Evolutionary conservation across 2,113 vertebrate species (phyloP), one percentile per base, ranked within the genome.

Genomic region (Athene noctua): DNA sequence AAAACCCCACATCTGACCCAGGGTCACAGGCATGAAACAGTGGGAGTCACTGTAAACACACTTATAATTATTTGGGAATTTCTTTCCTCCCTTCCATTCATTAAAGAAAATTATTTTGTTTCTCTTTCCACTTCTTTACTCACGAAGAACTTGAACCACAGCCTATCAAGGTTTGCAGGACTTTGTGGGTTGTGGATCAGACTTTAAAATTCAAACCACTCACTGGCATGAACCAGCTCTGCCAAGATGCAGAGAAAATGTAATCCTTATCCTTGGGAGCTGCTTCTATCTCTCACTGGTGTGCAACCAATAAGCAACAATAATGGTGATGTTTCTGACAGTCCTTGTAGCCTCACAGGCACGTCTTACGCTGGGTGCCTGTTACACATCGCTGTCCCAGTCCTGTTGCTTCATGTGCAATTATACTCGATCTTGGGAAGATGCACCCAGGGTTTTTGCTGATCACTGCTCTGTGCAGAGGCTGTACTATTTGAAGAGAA

Each of bases 31-130:
- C 86, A 58, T 89, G 49, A 91, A 97, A 84, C 89, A 92, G 95
- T 91, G 88, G 73, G 92, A 96, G 89, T 85, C 88, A 77, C 84
- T 90, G 86, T 93, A 92, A 97, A 92, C 91, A 95, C 23, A 4
- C 70, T 75, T 90, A 75, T 36, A 95, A 94, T 95, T 92, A 89
- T 97, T 97, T 73, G 78, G 86, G 92, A 97, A 94, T 89, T 92
- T 91, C 82, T 93, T 82, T 49, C 49, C 66, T 80, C 63, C 51
- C 51, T 61, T 81, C 29, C 27, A 13, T 82, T 91, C 80, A 89
- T 82, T 95, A 94, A 96, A 96, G 78, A 78, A 93, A 83, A 87
- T 68, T 12, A 77, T 93, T 94, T 95, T 86, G 30, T 52, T 92
- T 84, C 68, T 90, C 78, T 77, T 94, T 88, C 72, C 80, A 80